phyloP scores from a whole-genome alignment of 2,113 vertebrate species.

The Candoia aspera region DNA sequence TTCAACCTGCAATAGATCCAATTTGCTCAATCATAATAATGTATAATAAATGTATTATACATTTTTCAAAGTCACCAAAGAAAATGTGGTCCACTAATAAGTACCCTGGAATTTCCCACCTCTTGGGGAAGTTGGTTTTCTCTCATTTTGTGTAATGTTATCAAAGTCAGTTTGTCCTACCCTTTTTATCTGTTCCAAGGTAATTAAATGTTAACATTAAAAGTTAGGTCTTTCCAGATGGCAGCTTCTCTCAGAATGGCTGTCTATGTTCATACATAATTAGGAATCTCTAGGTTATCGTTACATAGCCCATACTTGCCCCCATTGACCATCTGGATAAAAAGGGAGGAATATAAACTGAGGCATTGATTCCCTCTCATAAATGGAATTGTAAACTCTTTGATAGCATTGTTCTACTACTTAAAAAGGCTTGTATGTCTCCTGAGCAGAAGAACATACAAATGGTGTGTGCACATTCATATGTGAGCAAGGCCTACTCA shows the following conservation, averaged over 20 bases:
- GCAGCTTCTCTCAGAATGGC: not conserved
- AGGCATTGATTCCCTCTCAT: not conserved
- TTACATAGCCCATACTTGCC: not conserved
- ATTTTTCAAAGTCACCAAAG: not conserved
- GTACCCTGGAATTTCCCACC: not conserved
- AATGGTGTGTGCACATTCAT: not conserved
- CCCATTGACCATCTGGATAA: not conserved
- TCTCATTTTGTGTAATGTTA: not conserved
- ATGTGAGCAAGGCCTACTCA: not conserved
- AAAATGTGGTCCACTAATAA: not conserved
- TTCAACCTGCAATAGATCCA: not conserved
- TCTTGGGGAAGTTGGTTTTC: not conserved
- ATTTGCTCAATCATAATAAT: not conserved
- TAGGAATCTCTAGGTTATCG: not conserved
- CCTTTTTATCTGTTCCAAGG: not conserved
- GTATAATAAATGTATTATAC: not conserved
- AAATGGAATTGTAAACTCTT: not conserved
- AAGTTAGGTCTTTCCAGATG: not conserved
- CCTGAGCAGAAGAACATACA: not conserved
- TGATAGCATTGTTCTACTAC: not conserved
- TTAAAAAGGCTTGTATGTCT: not conserved
- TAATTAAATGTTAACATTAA: not conserved
- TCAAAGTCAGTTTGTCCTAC: not conserved
- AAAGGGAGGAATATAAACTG: not conserved
- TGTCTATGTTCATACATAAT: not conserved